Evolutionary conservation across 2,888 invertebrate species (phyloP).

Genomic region (Drosophila acutilabella): DNA sequence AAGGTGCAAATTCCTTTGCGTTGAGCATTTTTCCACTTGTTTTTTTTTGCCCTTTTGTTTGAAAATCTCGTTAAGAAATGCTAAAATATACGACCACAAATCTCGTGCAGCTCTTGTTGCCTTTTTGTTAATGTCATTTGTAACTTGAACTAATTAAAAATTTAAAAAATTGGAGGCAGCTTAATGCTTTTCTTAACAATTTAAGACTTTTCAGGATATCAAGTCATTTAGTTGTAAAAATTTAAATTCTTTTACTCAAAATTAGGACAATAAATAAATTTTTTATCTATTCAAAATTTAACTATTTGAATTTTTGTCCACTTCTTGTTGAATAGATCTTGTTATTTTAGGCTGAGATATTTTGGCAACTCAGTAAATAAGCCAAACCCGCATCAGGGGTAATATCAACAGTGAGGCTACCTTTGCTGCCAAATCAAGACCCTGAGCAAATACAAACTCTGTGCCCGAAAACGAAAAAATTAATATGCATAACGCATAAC

Average conservation of each 20-base stretch:
- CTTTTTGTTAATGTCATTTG: conserved; percentile 65
- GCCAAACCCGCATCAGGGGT: conserved; percentile 3
- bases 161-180: conserved; percentile 58
- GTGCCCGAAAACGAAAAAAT: conserved; percentile 51
- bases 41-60: conserved; percentile 37
- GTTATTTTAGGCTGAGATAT: neutral
- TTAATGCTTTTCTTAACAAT: conserved; percentile 3
- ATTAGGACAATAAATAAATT: no score
- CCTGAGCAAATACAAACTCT: conserved; percentile 12
- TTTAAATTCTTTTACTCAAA: no score
- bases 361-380: conserved; percentile 1
- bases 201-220: neutral
- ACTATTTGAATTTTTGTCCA: neutral
- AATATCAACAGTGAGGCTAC: conserved; percentile 11
- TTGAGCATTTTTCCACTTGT: conserved; percentile 39
- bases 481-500: conserved; percentile 82
- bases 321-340: no score
- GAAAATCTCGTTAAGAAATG: conserved; percentile 75
- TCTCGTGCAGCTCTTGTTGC: conserved; percentile 55
- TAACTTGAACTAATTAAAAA: conserved; percentile 83
- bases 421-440: conserved; percentile 28
- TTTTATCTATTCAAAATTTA: neutral
- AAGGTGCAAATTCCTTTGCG: conserved; percentile 75
- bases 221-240: no score
- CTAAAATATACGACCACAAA: conserved; percentile 81